Base-by-base conservation (phyloP, 2,888 invertebrate species). In the Microdon myrmicae region DNA sequence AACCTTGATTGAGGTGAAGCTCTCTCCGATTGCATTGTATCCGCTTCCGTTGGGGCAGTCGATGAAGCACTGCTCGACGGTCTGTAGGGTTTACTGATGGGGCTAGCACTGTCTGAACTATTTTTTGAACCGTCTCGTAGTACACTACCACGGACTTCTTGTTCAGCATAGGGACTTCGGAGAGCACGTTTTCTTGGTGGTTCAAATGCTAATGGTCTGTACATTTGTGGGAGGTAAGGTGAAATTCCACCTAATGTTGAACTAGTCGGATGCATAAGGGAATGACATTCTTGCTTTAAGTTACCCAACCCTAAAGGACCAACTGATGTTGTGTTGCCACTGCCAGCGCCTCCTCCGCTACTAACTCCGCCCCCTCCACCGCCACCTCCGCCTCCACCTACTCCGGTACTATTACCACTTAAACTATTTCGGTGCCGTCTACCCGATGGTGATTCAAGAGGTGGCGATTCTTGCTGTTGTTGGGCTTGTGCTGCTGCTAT, bases 141-240 rank as follows among this genome's bases (percentile, higher is more conserved):
- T 10, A 89, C 89, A 61, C 87, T 87, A 32, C 87, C 87, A 68
- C 88, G 82, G 53, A 82, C 78, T 59, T 80, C 80, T 68, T 79
- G 80, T 51, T 80, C 79, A 59, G 74, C 74, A 64, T 77, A 80
- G n/a, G 79, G 86, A 78, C 78, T 85, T 71, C 83, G 83, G 71
- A 83, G 79, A 67, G 82, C 81, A 69, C 84, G 81, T 74, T 85
- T 89, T 78, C 84, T 75, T 43, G 80, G 74, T 54, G 81, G 77
- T 68, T 83, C 82, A 59, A 79, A 81, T 19, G 74, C 76, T 68
- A 75, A 73, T 69, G 75, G 81, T 68, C 77, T 79, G 72, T 78
- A 81, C 69, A 79, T 79, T 73, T 74, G 81, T 70, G 75, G 80
- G 70, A 75, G 74, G 68, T 79, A 81, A 67, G 73, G 74, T 71